Evolutionary conservation across 2,797 vertebrate species (phyloP).

Genomic region (Phrynocephalus forsythii): DNA sequence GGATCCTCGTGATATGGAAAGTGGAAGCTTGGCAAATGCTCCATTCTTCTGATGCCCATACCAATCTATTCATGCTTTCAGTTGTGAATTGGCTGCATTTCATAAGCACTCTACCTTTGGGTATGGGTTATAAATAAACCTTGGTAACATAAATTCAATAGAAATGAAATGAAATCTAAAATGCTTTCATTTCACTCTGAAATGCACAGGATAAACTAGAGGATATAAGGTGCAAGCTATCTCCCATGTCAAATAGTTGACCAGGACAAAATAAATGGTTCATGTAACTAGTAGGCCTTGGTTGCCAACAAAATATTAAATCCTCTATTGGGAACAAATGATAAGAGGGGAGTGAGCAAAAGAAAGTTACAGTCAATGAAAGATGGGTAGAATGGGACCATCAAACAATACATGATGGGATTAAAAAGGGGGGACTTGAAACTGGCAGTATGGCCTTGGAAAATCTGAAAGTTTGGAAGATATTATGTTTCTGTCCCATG

Average conservation of each 20-base stretch:
- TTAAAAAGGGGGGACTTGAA: not conserved
- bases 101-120: constrained; percentile 1
- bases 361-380: not conserved
- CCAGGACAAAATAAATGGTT: constrained; percentile 57
- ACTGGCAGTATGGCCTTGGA: not conserved
- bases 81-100: constrained; percentile 52
- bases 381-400: not conserved
- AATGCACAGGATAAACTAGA: constrained; percentile 33
- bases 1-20: constrained; percentile 60
- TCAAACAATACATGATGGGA: not conserved
- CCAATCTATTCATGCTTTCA: constrained; percentile 49
- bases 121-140: constrained; percentile 44
- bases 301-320: constrained; percentile 37
- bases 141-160: constrained; percentile 29
- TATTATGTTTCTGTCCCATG: not conserved
- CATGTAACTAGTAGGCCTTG: constrained; percentile 52
- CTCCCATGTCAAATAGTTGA: constrained; percentile 65
- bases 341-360: not conserved
- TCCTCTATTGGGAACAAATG: not conserved
- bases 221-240: not conserved
- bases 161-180: constrained; percentile 58
- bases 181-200: constrained; percentile 47
- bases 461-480: not conserved
- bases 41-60: constrained; percentile 57
- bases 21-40: constrained; percentile 60